phyloP scores from a whole-genome alignment of 2,113 vertebrate species.

The Mesoclemmys tuberculata region DNA sequence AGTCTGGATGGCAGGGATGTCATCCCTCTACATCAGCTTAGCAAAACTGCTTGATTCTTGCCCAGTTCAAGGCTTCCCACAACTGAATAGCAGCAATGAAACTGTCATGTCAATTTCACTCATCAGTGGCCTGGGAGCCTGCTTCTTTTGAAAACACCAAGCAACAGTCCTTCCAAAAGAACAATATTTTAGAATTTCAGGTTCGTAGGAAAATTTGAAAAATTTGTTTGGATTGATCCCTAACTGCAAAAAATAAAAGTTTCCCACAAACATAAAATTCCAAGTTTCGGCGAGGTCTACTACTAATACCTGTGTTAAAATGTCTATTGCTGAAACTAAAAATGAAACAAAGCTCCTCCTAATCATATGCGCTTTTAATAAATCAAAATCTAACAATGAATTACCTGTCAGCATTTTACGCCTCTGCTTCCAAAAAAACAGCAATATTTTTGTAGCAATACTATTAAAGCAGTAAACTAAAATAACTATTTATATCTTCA shows the following conservation, averaged over 20 bases:
- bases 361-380: background rate
- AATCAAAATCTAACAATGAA: background rate
- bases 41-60: too few species aligned
- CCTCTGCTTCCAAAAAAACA: background rate
- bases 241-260: background rate
- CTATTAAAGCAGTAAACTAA: slow-evolving; percentile 31
- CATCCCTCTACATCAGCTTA: too few species aligned
- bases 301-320: background rate
- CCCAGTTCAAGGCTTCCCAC: too few species aligned
- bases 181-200: background rate
- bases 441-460: background rate
- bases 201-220: background rate
- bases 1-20: too few species aligned
- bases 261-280: background rate
- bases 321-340: background rate
- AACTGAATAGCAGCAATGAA: too few species aligned
- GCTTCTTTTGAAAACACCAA: background rate
- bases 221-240: background rate
- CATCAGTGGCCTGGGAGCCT: background rate
- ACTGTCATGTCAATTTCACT: too few species aligned
- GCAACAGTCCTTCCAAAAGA: background rate
- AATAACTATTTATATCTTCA: background rate
- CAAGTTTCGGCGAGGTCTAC: background rate
- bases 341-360: background rate
- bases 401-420: background rate